Base-by-base conservation (phyloP, 2,888 invertebrate genomes). In the Erebia epiphron region DNA sequence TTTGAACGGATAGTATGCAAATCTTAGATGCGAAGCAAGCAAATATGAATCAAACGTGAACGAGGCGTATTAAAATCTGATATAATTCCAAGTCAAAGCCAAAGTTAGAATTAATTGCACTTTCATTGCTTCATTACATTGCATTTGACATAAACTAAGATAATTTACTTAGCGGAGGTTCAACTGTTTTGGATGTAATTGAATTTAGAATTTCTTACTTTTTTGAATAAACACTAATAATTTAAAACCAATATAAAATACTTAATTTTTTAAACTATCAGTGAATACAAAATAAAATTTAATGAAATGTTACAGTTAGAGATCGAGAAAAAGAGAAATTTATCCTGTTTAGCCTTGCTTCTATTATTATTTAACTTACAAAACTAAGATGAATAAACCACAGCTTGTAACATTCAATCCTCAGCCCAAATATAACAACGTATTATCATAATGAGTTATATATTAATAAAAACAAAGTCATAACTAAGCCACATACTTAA, bases 51-150 rank as follows among this genome's bases (percentile, higher is more conserved):
- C 43, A 67, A 54, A 66, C 60, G 60, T n/a, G 43, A 68, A 54
- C 50, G 7, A 68, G 68, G 21, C 13, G 18, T 60, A 43, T 56
- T 35, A 62, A n/a, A 61, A 66, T 57, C 66, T 57, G 46, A 14
- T 21, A 69, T 16, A 72, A 64, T 63, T 67, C 58, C 26, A 46
- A 66, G 52, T 67, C 58, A 43, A 46, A 66, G 52, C 11, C 16
- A 18, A 71, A 60, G 63, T 54, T n/a, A 63, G 57, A 69, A 52
- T 66, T 56, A 14, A 61, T 66, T 62, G 54, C 50, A 13, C 50
- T 69, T 63, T 57, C 35, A 66, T 62, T 67, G 56, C 50, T 66
- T 67, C 50, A 67, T 72, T 67, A 66, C 62, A 46, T 41, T 41
- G 50, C n/a, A 5, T 61, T 16, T 69, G 64, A n/a, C 52, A 66